Base-by-base conservation (phyloP, 2,113 vertebrate genomes). In the Arenaria interpres region DNA sequence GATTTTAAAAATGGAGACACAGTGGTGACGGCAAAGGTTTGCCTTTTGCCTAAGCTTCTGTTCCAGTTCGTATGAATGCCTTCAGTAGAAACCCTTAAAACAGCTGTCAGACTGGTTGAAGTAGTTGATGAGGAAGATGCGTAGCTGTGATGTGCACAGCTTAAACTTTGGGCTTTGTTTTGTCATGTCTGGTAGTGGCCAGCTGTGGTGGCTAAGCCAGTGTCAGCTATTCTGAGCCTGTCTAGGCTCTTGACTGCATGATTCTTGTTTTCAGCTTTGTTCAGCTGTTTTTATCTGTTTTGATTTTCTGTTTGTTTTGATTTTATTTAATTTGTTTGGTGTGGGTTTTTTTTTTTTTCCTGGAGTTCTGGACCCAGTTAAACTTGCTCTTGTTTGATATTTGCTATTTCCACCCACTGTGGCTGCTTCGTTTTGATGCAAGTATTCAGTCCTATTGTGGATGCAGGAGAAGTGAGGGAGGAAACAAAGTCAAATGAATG, bases 191-290 rank as follows among this genome's bases (percentile, higher is more conserved):
- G 43, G 39, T 63, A 28, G 81, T 19, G 28, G n/a, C 63, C 54
- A 71, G 72, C 85, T 62, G 27, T 57, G 14, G 50, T 80, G 62
- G 50, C 45, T 33, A 48, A 75, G 66, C 30, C 39, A 14, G 2
- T 14, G 56, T 75, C 71, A 64, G 66, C 78, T 86, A 3, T 84
- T 85, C 4, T 4, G 80, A 91, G 64, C 51, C 46, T 5, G 2
- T 92, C 76, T 73, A 37, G 45, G 56, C 48, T 90, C 45, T 79
- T 2, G 3, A 71, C 50, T 91, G 62, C 25, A 24, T 13, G 32
- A 43, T 48, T 77, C 72, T 67, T 77, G 43, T 69, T 84, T 83
- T 87, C n/a, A 59, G 39, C 89, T 96, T 95, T 89, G 32, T 89
- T 96, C 76, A 63, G 56, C 30, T 90, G 46, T 67, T 89, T 62